phyloP scores from a whole-genome alignment of 2,888 invertebrate species.

The Drosophila seclusa region DNA sequence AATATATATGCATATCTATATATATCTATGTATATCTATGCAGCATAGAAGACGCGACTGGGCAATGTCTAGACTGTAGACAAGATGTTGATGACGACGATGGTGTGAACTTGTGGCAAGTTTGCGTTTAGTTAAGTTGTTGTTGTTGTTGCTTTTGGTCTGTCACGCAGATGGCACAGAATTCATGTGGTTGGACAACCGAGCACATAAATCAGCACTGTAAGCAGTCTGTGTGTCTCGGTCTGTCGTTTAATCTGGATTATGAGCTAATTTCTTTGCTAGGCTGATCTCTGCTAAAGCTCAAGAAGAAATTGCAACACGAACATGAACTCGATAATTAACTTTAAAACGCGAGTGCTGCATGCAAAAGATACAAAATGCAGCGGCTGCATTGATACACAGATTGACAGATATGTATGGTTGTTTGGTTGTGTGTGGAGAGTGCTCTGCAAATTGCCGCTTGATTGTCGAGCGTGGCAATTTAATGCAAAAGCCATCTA shows the following conservation, averaged over 20 bases:
- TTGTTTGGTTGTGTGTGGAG: slow-evolving; percentile 8
- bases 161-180: slow-evolving; percentile 62
- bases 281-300: slow-evolving; percentile 33
- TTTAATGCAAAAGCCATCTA: slow-evolving; percentile 82
- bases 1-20: not conserved
- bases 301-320: slow-evolving; percentile 75
- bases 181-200: slow-evolving; percentile 52
- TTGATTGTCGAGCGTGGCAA: slow-evolving; percentile 73
- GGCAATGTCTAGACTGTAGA: slow-evolving; percentile 39
- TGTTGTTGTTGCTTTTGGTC: slow-evolving; percentile 18
- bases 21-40: not conserved
- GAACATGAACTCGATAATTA: slow-evolving; percentile 79
- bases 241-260: slow-evolving; percentile 27
- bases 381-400: slow-evolving; percentile 21
- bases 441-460: slow-evolving; percentile 37
- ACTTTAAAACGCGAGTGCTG: slow-evolving; percentile 59
- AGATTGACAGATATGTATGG: slow-evolving; percentile 52
- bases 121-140: slow-evolving; percentile 2
- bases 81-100: slow-evolving; percentile 19
- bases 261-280: slow-evolving; percentile 50
- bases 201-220: slow-evolving; percentile 22
- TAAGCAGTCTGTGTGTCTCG: not conserved
- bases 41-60: slow-evolving; percentile 26
- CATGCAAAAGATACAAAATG: slow-evolving; percentile 67
- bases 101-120: slow-evolving; percentile 31